Evolutionary conservation across 2,797 vertebrate genomes (phyloP).

Genomic region (Gymnothorax reevesii): DNA sequence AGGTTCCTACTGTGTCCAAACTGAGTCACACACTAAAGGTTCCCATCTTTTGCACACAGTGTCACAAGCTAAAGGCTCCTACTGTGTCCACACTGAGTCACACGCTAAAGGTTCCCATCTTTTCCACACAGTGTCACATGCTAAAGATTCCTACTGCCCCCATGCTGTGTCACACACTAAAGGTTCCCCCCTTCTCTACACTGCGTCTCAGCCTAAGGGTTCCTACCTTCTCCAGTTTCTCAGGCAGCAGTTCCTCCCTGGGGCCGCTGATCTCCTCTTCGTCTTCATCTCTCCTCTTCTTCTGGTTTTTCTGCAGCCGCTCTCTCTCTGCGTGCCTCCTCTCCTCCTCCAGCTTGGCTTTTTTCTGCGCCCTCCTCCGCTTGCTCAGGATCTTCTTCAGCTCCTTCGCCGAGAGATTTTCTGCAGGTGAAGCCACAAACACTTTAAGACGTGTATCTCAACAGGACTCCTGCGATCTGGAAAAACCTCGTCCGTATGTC

Average conservation of each 20-base stretch:
- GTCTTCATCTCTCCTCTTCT: constrained; percentile 98
- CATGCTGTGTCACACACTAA: neutral
- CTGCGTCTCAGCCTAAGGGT: constrained; percentile 82
- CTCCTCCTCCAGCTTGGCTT: constrained; percentile 96
- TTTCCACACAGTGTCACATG: neutral
- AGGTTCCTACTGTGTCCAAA: neutral
- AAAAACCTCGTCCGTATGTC: too few relatives aligned
- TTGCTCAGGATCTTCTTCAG: constrained; percentile 97
- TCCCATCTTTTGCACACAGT: too few relatives aligned
- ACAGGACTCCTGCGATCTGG: too few relatives aligned
- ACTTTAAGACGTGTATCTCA: too few relatives aligned
- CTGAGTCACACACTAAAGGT: neutral
- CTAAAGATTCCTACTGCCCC: neutral
- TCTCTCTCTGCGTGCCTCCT: constrained; percentile 98
- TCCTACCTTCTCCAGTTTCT: constrained; percentile 93
- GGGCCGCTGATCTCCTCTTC: constrained; percentile 97
- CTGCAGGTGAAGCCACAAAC: constrained; percentile 57
- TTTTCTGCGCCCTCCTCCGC: constrained; percentile 95
- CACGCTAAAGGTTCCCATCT: neutral
- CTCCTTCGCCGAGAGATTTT: constrained; percentile 97
- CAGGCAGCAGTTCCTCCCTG: constrained; percentile 97
- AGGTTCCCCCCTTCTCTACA: constrained; percentile 75
- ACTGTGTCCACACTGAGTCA: neutral
- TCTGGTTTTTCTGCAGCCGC: constrained; percentile 97
- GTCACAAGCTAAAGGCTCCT: neutral